These are phyloP conservation scores for Axea sp. DNA, from an alignment of 2,888 invertebrate genomes.

Conservation along the genomic window DNA sequence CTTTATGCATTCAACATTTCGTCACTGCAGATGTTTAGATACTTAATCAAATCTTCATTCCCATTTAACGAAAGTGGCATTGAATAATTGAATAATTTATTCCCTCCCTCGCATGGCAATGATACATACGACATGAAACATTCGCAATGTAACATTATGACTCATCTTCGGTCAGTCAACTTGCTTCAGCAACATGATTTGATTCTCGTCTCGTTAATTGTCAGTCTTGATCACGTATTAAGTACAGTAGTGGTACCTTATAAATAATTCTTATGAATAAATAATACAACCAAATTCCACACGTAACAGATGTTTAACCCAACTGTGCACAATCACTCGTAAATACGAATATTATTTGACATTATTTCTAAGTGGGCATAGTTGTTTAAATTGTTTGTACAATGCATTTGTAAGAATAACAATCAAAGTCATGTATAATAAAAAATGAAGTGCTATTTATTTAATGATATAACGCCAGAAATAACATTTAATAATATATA, in stretches of 20 bases:
- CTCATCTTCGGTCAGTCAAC: slow-evolving; percentile 72
- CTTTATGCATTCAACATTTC: slow-evolving; percentile 37
- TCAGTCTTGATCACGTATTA: slow-evolving; percentile 49
- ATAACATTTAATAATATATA: too few species aligned
- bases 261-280: slow-evolving; percentile 29
- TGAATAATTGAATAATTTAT: slow-evolving; percentile 62
- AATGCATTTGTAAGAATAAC: too few species aligned
- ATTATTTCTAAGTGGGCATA: too few species aligned
- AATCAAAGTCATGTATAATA: too few species aligned
- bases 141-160: slow-evolving; percentile 59
- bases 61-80: slow-evolving; percentile 57
- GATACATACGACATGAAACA: slow-evolving; percentile 43
- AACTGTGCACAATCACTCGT: too few species aligned
- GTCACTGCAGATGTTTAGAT: slow-evolving; percentile 41
- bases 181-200: slow-evolving; percentile 46
- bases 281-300: too few species aligned
- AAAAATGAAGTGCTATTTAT: too few species aligned
- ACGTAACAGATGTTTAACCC: too few species aligned
- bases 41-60: slow-evolving; percentile 47
- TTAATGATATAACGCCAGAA: too few species aligned
- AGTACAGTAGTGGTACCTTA: slow-evolving; percentile 43
- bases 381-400: too few species aligned
- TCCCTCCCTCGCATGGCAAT: slow-evolving; percentile 59
- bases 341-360: too few species aligned
- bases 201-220: slow-evolving; percentile 46